A percentile compares a stretch with the other conserved stretches of the same genome.
These are phyloP conservation scores for Turritopsis dohrnii DNA, from an alignment of 30 jellyfish, hydroid and myxozoan species.

Conservation along the genomic window DNA sequence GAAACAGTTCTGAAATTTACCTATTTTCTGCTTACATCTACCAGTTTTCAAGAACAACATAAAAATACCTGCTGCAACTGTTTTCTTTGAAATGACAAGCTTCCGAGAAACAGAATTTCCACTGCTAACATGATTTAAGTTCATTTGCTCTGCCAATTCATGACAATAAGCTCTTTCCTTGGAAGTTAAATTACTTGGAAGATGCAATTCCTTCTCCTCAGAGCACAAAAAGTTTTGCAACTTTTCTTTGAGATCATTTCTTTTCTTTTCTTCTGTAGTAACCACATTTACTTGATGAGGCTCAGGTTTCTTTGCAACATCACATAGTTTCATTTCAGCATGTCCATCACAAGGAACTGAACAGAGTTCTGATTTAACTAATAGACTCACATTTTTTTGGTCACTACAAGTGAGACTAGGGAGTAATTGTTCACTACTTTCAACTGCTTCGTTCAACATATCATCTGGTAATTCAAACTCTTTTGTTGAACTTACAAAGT, in stretches of 20 bases:
- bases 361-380: neutral
- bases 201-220: conserved; percentile 21
- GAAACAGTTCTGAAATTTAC: too few species aligned
- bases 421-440: neutral
- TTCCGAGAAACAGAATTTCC: conserved; percentile 54
- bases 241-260: conserved; percentile 30
- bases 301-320: neutral
- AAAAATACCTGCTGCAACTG: neutral
- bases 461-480: conserved; percentile 23
- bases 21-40: too few species aligned
- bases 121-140: conserved; percentile 54
- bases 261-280: conserved; percentile 2
- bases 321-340: too few species aligned
- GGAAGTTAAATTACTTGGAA: conserved; percentile 50
- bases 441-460: neutral
- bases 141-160: conserved; percentile 69
- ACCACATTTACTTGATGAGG: neutral
- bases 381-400: too few species aligned
- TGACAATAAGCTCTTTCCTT: conserved; percentile 64
- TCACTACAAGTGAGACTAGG: neutral
- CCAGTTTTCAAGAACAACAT: neutral
- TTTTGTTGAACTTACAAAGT: conserved; percentile 4
- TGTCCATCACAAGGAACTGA: neutral
- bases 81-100: conserved; percentile 5
- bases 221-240: conserved; percentile 27